These are phyloP conservation scores for Chironomus striatipennis DNA, from an alignment of 1,140 invertebrate genomes.

Conservation along the genomic window DNA sequence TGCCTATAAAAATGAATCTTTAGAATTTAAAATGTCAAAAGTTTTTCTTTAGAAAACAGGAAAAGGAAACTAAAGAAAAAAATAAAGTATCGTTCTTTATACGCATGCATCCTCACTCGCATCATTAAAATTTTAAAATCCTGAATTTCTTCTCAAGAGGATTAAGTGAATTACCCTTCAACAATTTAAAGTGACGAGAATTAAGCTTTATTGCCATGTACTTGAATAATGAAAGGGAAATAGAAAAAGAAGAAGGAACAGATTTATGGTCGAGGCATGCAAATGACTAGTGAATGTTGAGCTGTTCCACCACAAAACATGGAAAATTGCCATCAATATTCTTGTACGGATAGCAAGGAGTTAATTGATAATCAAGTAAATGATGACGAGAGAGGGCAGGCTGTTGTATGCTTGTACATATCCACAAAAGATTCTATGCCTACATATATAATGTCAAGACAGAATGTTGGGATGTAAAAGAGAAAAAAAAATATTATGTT, in stretches of 20 bases:
- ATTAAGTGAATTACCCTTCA: conserved; percentile 11
- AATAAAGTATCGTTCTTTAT: not conserved
- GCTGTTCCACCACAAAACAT: not conserved
- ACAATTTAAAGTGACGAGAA: conserved; percentile 16
- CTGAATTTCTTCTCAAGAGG: conserved; percentile 12
- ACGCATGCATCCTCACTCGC: not conserved
- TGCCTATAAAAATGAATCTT: too few relatives aligned
- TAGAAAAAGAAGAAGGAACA: not conserved
- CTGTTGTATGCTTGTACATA: not conserved
- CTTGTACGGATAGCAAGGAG: not conserved
- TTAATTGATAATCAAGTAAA: conserved; percentile 14
- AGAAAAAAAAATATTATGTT: not conserved
- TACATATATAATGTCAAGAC: not conserved
- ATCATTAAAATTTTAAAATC: conserved; percentile 22
- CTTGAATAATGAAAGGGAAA: not conserved
- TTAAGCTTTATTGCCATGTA: conserved; percentile 15
- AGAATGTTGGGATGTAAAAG: not conserved
- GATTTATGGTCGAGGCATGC: not conserved
- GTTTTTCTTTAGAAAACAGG: too few relatives aligned
- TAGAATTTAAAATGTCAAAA: too few relatives aligned
- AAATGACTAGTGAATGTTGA: not conserved
- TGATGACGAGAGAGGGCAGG: not conserved
- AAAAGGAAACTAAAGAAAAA: not conserved
- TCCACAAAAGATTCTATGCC: not conserved
- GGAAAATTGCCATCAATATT: conserved; percentile 2